Evolutionary conservation across 2,797 vertebrate genomes (phyloP).

Genomic region (Dryobates pubescens): DNA sequence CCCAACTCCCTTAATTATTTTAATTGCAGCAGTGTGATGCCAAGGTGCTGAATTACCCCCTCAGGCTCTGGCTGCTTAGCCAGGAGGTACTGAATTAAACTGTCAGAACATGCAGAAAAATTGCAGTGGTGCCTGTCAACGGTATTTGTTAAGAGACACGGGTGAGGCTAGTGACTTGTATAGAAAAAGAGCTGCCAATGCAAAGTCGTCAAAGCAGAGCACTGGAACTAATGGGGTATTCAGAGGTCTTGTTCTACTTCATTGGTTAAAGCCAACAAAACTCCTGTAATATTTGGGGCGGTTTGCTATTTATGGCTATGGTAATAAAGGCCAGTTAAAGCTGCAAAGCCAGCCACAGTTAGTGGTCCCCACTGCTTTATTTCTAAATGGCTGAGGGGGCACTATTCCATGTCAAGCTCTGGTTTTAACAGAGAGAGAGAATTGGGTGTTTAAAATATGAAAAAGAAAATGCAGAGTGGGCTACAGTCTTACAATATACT

Average conservation of each 20-base stretch:
- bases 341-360: slow-evolving; percentile 69
- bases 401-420: not conserved
- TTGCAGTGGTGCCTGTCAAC: slow-evolving; percentile 81
- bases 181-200: slow-evolving; percentile 79
- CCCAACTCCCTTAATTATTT: slow-evolving; percentile 90
- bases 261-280: slow-evolving; percentile 85
- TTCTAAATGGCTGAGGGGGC: slow-evolving; percentile 29
- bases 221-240: slow-evolving; percentile 86
- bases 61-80: slow-evolving; percentile 83
- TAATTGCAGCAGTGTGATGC: slow-evolving; percentile 89
- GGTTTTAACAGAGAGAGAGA: not conserved
- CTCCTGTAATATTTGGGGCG: slow-evolving; percentile 80
- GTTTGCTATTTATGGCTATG: slow-evolving; percentile 81
- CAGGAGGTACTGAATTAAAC: slow-evolving; percentile 87
- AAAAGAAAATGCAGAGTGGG: slow-evolving; percentile 25
- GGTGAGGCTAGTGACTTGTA: slow-evolving; percentile 80
- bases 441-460: not conserved
- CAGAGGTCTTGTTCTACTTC: slow-evolving; percentile 84
- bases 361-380: slow-evolving; percentile 47
- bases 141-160: slow-evolving; percentile 82
- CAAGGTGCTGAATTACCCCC: slow-evolving; percentile 88
- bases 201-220: slow-evolving; percentile 82
- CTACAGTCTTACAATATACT: not conserved
- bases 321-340: slow-evolving; percentile 80
- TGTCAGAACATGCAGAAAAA: slow-evolving; percentile 86